These are phyloP conservation scores for Polypedilum pembai DNA, from an alignment of 1,140 invertebrate genomes.

Conservation along the genomic window DNA sequence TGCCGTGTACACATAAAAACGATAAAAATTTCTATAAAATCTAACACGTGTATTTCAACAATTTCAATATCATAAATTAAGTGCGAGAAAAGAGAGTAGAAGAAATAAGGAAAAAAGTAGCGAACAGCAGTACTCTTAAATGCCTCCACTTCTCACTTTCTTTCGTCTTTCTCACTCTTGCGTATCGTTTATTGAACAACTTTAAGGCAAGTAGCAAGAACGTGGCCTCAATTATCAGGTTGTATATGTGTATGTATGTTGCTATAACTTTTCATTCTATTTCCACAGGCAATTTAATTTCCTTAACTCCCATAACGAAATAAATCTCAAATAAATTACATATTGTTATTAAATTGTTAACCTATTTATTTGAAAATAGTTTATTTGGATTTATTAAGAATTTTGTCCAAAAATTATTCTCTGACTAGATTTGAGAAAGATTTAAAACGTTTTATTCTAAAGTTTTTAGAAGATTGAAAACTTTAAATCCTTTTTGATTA, in stretches of 20 bases:
- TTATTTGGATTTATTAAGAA: too few relatives aligned
- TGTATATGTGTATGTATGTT: not conserved
- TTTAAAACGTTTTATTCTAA: too few relatives aligned
- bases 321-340: slow-evolving; percentile 25
- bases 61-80: slow-evolving; percentile 20
- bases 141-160: not conserved
- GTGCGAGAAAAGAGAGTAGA: not conserved
- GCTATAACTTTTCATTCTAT: slow-evolving; percentile 25
- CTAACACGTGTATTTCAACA: slow-evolving; percentile 12
- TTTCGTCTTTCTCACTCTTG: not conserved
- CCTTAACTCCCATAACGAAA: not conserved
- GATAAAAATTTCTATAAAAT: slow-evolving; percentile 15
- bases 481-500: too few relatives aligned
- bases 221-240: slow-evolving; percentile 3
- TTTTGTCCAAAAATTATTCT: too few relatives aligned
- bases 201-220: not conserved
- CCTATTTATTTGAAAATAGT: not conserved
- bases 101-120: not conserved
- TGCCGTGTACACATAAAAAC: not conserved
- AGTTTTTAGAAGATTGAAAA: too few relatives aligned
- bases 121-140: not conserved
- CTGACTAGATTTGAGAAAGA: too few relatives aligned
- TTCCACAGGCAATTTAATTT: slow-evolving; percentile 28
- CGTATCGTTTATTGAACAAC: slow-evolving; percentile 15
- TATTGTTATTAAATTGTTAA: slow-evolving; percentile 22